Conservation (phyloP, 2,888 invertebrate genomes). For the Exocentrus adspersus region DNA sequence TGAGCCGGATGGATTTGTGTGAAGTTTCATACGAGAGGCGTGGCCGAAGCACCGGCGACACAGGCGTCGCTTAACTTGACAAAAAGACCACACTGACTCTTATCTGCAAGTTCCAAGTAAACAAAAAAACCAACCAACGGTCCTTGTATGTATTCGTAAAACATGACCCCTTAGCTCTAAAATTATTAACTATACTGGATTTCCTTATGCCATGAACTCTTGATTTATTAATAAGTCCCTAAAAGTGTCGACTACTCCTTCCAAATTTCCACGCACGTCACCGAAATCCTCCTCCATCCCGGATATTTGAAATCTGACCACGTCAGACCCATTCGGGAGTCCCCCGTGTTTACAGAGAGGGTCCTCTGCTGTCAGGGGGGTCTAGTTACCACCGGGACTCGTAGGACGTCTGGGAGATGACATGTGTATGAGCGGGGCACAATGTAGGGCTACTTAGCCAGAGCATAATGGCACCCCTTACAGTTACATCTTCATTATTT, state of each 20-base stretch:
- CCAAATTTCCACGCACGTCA: constrained; percentile 2
- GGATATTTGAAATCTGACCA: constrained; percentile 13
- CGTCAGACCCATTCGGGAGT: constrained; percentile 15
- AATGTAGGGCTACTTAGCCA: constrained; percentile 37
- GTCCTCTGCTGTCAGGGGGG: constrained; percentile 40
- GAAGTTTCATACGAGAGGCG: no score
- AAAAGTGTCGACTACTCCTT: no score
- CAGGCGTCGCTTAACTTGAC: no score
- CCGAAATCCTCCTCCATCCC: neutral
- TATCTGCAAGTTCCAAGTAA: no score
- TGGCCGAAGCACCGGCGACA: neutral
- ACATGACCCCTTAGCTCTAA: no score
- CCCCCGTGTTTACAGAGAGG: constrained; percentile 50
- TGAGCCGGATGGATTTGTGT: neutral
- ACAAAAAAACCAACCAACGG: no score
- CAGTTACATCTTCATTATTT: constrained; percentile 42
- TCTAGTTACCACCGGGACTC: constrained; percentile 26
- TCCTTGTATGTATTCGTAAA: no score
- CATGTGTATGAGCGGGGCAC: constrained; percentile 42
- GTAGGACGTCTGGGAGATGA: constrained; percentile 46
- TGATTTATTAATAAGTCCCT: no score
- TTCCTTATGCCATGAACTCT: no score
- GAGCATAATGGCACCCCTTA: constrained; percentile 35
- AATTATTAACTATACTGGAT: no score
- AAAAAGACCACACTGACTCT: no score